Evolutionary conservation across 2,113 vertebrate species (phyloP).

Genomic region (Morphnarchus princeps): DNA sequence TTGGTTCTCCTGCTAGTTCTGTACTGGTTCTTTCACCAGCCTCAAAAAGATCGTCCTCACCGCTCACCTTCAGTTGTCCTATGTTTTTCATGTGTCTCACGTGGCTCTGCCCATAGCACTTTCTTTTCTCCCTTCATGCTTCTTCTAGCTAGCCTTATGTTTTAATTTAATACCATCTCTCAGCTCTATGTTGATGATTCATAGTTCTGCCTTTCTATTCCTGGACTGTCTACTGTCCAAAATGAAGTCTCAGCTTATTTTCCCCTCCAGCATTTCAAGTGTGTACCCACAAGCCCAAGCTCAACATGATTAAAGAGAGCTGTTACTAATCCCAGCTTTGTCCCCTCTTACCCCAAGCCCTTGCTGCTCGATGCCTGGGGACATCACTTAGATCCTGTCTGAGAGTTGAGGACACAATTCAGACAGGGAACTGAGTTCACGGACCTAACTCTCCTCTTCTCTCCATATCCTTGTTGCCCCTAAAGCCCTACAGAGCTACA

Average conservation of each 20-base stretch:
- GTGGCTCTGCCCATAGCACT: neutral
- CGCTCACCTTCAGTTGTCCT: neutral
- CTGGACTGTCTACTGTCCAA: conserved; percentile 56
- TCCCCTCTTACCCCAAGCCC: neutral
- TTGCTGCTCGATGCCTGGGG: neutral
- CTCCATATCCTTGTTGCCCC: neutral
- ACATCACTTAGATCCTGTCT: neutral
- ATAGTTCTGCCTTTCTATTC: conserved; percentile 56
- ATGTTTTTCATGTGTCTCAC: neutral
- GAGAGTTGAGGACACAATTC: neutral
- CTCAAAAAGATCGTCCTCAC: neutral
- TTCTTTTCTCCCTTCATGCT: neutral
- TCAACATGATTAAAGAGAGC: neutral
- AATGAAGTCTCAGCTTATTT: conserved; percentile 51
- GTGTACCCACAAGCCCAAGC: neutral
- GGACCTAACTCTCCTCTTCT: neutral
- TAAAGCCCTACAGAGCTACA: neutral
- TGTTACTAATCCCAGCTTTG: neutral
- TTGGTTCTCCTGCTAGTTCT: neutral
- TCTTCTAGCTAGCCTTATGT: neutral
- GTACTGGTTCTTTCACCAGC: neutral
- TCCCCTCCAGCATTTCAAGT: conserved; percentile 18
- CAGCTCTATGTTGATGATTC: conserved; percentile 33
- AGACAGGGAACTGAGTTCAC: neutral
- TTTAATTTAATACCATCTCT: conserved; percentile 2